These are phyloP conservation scores for Microcebus tavaratra DNA, from an alignment of 2,113 vertebrate genomes.

Conservation along the genomic window DNA sequence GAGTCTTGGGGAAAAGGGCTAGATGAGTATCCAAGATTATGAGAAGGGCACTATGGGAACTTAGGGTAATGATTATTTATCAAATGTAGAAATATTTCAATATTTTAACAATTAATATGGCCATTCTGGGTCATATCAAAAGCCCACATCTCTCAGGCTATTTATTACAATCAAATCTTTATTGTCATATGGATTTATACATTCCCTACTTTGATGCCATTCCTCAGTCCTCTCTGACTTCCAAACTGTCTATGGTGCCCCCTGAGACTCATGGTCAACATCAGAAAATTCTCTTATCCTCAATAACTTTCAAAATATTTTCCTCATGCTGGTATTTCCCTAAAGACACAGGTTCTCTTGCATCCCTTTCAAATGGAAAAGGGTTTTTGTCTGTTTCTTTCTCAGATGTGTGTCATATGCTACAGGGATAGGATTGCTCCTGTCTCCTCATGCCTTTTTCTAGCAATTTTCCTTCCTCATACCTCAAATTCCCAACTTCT, in stretches of 20 bases:
- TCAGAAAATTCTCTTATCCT: neutral
- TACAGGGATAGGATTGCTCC: neutral
- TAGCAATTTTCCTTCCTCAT: neutral
- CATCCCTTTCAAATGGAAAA: neutral
- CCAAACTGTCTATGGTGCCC: neutral
- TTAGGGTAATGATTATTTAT: neutral
- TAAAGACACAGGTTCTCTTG: neutral
- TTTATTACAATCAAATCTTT: neutral
- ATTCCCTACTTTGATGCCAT: neutral
- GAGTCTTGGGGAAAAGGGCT: neutral
- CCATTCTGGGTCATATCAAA: neutral
- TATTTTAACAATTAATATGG: neutral
- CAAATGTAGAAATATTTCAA: neutral
- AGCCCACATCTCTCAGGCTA: no score
- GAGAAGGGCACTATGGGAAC: neutral
- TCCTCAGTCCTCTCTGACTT: neutral
- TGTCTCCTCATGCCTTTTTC: neutral
- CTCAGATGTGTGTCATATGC: neutral
- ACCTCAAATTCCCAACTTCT: neutral
- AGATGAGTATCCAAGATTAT: neutral
- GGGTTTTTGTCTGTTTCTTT: neutral
- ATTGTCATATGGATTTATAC: neutral
- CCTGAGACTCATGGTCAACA: neutral
- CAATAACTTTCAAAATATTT: neutral
- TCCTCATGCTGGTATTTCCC: neutral